Conservation (phyloP, 2,888 invertebrate species). For the Galeopsomyia nigrocyanea region DNA sequence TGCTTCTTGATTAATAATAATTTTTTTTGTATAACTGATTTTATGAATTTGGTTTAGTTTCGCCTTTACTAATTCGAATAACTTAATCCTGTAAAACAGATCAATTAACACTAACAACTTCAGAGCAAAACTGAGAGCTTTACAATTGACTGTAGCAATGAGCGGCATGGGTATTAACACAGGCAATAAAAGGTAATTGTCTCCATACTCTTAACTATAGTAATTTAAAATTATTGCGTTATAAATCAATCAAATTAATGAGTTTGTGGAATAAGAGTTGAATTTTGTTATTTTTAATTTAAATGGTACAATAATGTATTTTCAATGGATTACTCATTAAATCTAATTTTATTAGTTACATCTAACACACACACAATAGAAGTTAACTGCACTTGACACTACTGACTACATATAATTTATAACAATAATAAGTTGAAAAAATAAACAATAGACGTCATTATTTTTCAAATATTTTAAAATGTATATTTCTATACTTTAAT, state of each 20-base stretch:
- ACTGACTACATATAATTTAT: no score
- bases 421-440: no score
- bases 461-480: no score
- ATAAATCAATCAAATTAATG: slow-evolving; percentile 23
- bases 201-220: slow-evolving; percentile 9
- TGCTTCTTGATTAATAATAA: not conserved
- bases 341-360: not conserved
- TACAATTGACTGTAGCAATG: slow-evolving; percentile 33
- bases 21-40: slow-evolving; percentile 8
- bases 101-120: slow-evolving; percentile 31
- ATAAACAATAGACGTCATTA: no score
- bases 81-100: slow-evolving; percentile 4
- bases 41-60: not conserved
- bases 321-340: not conserved
- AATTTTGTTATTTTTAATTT: not conserved
- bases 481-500: no score
- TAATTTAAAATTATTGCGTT: slow-evolving; percentile 22
- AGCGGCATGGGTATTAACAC: slow-evolving; percentile 41
- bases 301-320: not conserved
- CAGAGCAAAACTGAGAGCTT: slow-evolving; percentile 11
- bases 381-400: no score
- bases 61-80: not conserved
- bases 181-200: slow-evolving; percentile 42
- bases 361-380: not conserved
- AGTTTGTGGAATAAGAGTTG: slow-evolving; percentile 10